Conservation (phyloP, 1,140 invertebrate species). For the Cydia amplana region DNA sequence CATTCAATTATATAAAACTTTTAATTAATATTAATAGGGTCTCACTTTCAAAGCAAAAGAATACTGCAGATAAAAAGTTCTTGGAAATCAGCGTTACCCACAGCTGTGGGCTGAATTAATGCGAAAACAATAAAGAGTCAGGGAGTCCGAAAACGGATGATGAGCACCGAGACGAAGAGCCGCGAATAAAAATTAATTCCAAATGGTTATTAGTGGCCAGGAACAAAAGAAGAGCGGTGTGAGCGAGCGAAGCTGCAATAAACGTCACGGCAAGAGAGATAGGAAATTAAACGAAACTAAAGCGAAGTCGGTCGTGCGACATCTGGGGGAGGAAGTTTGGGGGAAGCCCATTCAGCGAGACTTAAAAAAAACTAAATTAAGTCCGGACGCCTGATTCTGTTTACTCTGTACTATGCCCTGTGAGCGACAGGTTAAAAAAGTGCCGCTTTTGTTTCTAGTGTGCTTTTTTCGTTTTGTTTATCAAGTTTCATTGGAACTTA, state of each 20-base stretch:
- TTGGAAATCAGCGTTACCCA: conserved; percentile 72
- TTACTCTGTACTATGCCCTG: conserved; percentile 54
- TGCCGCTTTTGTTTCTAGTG: conserved; percentile 49
- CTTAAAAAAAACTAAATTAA: conserved; percentile 71
- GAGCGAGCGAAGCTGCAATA: conserved; percentile 60
- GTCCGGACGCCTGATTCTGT: conserved; percentile 62
- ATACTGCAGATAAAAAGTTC: conserved; percentile 77
- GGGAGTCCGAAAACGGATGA: conserved; percentile 64
- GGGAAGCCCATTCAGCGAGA: conserved; percentile 42
- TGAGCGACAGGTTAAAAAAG: conserved; percentile 67
- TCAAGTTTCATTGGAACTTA: neutral
- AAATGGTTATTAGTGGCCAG: conserved; percentile 68
- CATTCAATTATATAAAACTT: conserved; percentile 78
- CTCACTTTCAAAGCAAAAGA: conserved; percentile 75
- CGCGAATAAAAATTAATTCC: conserved; percentile 70
- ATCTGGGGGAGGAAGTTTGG: conserved; percentile 59
- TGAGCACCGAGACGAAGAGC: conserved; percentile 44
- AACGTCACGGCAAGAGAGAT: conserved; percentile 70
- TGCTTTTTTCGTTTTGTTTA: conserved; percentile 36
- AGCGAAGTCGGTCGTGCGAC: conserved; percentile 61
- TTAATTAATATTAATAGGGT: conserved; percentile 79
- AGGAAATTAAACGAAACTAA: conserved; percentile 77
- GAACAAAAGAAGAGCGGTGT: conserved; percentile 64
- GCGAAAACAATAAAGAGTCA: conserved; percentile 74
- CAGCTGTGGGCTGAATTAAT: conserved; percentile 76